These are phyloP conservation scores for Lypha dubia DNA, from an alignment of 2,888 invertebrate genomes.

Conservation along the genomic window DNA sequence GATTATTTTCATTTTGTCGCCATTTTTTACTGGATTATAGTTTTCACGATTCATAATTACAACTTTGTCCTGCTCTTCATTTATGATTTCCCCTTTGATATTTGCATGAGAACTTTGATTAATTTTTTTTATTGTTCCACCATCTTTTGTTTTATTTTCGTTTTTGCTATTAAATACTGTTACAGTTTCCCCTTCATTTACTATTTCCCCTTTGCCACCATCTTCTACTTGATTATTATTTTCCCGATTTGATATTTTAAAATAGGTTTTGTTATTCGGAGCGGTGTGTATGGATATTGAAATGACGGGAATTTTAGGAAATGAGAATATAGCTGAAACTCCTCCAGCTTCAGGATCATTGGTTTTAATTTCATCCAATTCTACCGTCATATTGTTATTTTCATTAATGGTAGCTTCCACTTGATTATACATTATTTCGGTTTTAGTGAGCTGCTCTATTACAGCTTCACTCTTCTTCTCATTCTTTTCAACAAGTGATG, in stretches of 20 bases:
- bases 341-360: slow-evolving; percentile 25
- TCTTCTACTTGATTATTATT: slow-evolving; percentile 28
- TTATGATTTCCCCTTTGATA: background rate
- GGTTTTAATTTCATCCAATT: slow-evolving; percentile 33
- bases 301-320: slow-evolving; percentile 62
- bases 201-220: background rate
- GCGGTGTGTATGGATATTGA: slow-evolving; percentile 59
- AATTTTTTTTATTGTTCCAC: background rate
- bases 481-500: background rate
- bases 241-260: slow-evolving; percentile 59
- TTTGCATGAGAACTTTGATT: background rate
- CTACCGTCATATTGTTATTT: slow-evolving; percentile 54
- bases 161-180: slow-evolving; percentile 38
- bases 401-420: slow-evolving; percentile 13
- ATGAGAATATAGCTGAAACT: slow-evolving; percentile 60
- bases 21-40: slow-evolving; percentile 13
- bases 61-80: background rate
- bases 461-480: background rate
- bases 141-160: slow-evolving; percentile 12
- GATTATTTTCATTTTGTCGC: background rate
- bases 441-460: background rate
- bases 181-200: background rate
- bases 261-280: slow-evolving; percentile 58
- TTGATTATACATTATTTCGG: background rate
- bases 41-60: slow-evolving; percentile 44